phyloP scores from a whole-genome alignment of 2,113 vertebrate genomes.

The Neodontobutis hainanensis region DNA sequence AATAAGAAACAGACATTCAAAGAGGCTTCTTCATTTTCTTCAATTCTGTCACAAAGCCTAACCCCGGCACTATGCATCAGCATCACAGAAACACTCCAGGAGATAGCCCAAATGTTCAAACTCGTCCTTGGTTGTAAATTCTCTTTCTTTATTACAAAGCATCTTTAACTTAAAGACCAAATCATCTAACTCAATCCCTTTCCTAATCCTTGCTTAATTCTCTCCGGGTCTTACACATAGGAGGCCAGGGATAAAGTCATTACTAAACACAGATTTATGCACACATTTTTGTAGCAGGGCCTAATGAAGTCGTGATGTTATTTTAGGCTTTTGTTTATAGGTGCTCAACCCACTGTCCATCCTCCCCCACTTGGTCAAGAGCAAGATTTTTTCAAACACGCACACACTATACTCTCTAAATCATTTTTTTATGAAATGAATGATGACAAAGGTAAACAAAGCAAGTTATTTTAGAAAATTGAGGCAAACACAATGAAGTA shows the following conservation, averaged over 20 bases:
- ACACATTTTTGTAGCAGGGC: constrained; percentile 27
- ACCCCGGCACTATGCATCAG: background rate
- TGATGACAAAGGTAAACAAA: background rate
- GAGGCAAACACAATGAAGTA: background rate
- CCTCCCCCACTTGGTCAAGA: constrained; percentile 44
- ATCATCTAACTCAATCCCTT: constrained; percentile 57
- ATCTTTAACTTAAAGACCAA: constrained; percentile 30
- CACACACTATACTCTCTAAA: background rate
- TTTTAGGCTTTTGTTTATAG: constrained; percentile 31
- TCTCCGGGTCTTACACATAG: constrained; percentile 28
- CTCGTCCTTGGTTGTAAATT: constrained; percentile 45
- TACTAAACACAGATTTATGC: constrained; percentile 33
- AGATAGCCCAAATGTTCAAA: constrained; percentile 24
- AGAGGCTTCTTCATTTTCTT: background rate
- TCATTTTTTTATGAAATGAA: too few relatives aligned
- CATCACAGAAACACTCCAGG: constrained; percentile 16
- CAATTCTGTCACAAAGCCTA: constrained; percentile 3
- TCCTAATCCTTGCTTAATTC: constrained; percentile 52
- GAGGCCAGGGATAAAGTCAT: constrained; percentile 53
- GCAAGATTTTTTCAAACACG: background rate
- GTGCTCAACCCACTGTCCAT: constrained; percentile 9
- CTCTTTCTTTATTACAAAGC: constrained; percentile 32
- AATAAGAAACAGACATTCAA: background rate
- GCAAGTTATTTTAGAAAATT: background rate
- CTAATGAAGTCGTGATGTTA: background rate